These are phyloP conservation scores for Meleagris gallopavo DNA, from an alignment of 2,113 vertebrate genomes.

Conservation along the genomic window DNA sequence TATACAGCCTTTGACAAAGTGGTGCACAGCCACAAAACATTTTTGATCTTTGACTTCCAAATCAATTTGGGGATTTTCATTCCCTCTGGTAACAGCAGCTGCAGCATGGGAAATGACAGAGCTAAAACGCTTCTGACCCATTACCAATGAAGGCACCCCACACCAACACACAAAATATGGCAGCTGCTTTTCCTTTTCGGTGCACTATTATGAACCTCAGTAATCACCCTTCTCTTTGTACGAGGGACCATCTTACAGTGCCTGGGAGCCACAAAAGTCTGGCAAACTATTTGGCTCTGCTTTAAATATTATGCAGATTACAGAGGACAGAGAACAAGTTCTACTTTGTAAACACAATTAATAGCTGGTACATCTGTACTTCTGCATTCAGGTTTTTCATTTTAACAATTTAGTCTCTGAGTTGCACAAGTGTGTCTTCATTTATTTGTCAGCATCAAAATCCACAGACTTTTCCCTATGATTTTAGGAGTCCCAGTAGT, in stretches of 20 bases:
- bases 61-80: background rate
- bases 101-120: background rate
- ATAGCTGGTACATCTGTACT: slow-evolving; percentile 52
- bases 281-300: slow-evolving; percentile 60
- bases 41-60: background rate
- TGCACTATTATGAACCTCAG: background rate
- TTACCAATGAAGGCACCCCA: background rate
- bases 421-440: background rate
- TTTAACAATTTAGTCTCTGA: slow-evolving; percentile 40
- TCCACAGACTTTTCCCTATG: background rate
- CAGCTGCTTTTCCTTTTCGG: background rate
- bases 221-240: background rate
- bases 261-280: slow-evolving; percentile 64
- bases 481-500: background rate
- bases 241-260: slow-evolving; percentile 5
- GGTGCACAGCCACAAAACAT: fast-evolving
- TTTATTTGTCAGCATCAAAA: slow-evolving; percentile 3
- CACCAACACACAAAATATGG: background rate
- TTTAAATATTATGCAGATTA: slow-evolving; percentile 72
- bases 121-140: background rate
- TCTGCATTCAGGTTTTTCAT: slow-evolving; percentile 37
- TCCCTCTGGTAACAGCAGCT: background rate
- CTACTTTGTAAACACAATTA: slow-evolving; percentile 70
- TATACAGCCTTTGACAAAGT: background rate
- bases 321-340: slow-evolving; percentile 65